phyloP scores from a whole-genome alignment of 1,140 invertebrate species.

The Calycopis cecrops region DNA sequence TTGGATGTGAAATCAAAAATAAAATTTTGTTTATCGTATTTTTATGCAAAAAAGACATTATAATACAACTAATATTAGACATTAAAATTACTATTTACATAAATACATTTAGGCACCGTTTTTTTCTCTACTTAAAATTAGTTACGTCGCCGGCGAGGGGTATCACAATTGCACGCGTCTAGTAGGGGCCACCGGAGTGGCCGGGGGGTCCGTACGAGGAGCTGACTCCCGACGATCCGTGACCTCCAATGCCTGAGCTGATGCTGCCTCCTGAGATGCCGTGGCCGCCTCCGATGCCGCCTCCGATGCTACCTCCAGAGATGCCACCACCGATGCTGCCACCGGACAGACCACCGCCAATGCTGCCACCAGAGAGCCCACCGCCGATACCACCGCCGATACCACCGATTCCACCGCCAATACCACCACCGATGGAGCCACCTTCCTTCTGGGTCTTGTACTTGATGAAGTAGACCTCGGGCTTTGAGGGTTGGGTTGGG shows the following conservation, averaged over 20 bases:
- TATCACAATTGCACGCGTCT: constrained; percentile 67
- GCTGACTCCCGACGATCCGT: constrained; percentile 50
- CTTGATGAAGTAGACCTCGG: constrained; percentile 91
- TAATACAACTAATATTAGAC: constrained; percentile 71
- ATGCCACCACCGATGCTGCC: constrained; percentile 65
- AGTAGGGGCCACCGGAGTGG: constrained; percentile 68
- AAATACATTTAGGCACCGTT: constrained; percentile 75
- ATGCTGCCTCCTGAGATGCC: constrained; percentile 28
- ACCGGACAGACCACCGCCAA: constrained; percentile 37
- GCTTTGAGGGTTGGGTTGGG: constrained; percentile 86
- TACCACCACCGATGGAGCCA: constrained; percentile 46
- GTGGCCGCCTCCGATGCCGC: constrained; percentile 29
- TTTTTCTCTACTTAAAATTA: constrained; percentile 72
- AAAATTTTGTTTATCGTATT: constrained; percentile 56
- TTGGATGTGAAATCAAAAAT: constrained; percentile 33
- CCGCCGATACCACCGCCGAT: constrained; percentile 45
- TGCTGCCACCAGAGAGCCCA: constrained; percentile 50
- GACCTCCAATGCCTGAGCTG: constrained; percentile 31
- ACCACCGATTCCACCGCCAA: constrained; percentile 52
- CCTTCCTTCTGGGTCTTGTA: constrained; percentile 87
- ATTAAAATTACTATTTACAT: constrained; percentile 76
- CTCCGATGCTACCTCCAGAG: constrained; percentile 37
- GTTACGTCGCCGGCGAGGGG: constrained; percentile 63
- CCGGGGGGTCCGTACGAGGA: constrained; percentile 67
- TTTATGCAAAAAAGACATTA: constrained; percentile 74